Conservation (phyloP, 2,888 invertebrate species). For the Melanchra persicariae region DNA sequence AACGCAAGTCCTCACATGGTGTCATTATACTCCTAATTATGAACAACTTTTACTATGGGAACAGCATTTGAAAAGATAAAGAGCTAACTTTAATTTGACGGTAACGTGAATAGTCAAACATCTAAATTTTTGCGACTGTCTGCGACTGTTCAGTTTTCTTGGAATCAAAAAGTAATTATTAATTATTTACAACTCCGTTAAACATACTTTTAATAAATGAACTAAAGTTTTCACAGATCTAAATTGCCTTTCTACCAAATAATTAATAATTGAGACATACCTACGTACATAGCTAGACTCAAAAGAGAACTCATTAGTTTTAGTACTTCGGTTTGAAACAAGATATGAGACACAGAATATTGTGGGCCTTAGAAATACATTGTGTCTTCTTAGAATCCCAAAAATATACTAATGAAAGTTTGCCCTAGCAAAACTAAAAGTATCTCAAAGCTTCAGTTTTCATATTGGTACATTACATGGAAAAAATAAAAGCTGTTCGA, state of each 20-base stretch:
- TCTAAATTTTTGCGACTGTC: not conserved
- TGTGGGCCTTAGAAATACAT: not conserved
- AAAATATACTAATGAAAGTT: conserved; percentile 8
- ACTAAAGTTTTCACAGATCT: not conserved
- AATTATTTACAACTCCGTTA: not conserved
- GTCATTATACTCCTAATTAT: too few relatives aligned
- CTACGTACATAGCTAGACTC: not conserved
- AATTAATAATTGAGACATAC: conserved; percentile 1
- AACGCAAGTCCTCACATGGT: too few relatives aligned
- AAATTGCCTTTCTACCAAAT: not conserved
- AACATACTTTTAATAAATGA: not conserved
- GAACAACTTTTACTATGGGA: too few relatives aligned
- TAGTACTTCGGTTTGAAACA: conserved; percentile 4
- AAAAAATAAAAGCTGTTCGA: not conserved
- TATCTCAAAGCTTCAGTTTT: not conserved
- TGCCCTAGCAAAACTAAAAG: not conserved
- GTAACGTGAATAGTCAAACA: not conserved
- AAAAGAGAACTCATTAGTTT: conserved; percentile 10
- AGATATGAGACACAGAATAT: conserved; percentile 1
- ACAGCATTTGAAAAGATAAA: too few relatives aligned
- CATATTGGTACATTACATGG: not conserved
- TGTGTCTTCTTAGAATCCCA: not conserved
- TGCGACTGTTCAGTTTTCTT: not conserved
- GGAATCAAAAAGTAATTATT: not conserved
- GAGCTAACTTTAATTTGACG: not conserved